Conservation (phyloP, 2,113 vertebrate genomes). For the Felis chaus region DNA sequence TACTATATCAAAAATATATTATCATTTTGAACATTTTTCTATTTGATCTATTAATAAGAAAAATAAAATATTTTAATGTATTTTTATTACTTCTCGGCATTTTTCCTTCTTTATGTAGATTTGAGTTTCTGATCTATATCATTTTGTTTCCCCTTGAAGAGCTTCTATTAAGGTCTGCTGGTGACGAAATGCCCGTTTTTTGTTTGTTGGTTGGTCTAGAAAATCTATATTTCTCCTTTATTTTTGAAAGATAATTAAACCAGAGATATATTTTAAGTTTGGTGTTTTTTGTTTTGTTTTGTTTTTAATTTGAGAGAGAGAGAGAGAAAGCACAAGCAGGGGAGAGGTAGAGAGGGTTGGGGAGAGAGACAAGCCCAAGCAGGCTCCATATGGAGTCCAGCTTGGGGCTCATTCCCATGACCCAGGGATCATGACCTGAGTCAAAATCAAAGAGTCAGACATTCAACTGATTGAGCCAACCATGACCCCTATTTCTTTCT, state of each 20-base stretch:
- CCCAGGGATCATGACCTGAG: no score
- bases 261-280: not conserved
- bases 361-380: no score
- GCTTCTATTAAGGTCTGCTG: not conserved
- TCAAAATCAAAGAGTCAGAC: no score
- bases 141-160: not conserved
- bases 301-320: no score
- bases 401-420: no score
- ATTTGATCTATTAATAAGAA: not conserved
- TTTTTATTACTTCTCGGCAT: not conserved
- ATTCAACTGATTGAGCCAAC: no score
- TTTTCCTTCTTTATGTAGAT: not conserved
- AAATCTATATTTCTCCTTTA: not conserved
- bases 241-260: not conserved
- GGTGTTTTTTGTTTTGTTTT: not conserved
- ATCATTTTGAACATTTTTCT: not conserved
- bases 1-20: not conserved
- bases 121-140: not conserved
- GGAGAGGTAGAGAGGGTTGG: no score
- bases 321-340: no score
- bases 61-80: not conserved
- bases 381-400: no score
- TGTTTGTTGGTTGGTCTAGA: not conserved
- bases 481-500: not conserved
- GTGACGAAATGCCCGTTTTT: not conserved